Evolutionary conservation across 2,113 vertebrate species (phyloP).

Genomic region (Rhinopomastus cyanomelas): DNA sequence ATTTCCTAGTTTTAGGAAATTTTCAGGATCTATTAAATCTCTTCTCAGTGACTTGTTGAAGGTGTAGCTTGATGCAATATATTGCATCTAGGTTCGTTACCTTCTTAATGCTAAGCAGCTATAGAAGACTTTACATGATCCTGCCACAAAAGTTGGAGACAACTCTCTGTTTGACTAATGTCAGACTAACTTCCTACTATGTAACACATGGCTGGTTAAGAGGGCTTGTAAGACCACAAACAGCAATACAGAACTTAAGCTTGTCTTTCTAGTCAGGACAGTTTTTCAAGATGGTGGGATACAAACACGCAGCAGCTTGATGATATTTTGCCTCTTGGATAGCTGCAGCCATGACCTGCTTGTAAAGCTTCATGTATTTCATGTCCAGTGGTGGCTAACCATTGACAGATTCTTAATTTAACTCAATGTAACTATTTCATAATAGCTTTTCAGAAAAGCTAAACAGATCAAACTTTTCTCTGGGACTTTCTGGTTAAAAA

Average conservation of each 20-base stretch:
- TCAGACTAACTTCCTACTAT: not conserved
- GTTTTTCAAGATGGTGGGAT: not conserved
- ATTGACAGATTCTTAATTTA: not conserved
- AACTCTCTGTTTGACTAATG: not conserved
- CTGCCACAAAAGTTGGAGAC: not conserved
- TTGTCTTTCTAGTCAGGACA: not conserved
- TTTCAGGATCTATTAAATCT: not conserved
- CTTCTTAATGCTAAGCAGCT: not conserved
- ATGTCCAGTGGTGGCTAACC: not conserved
- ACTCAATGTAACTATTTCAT: not conserved
- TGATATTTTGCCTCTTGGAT: not conserved
- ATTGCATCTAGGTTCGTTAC: not conserved
- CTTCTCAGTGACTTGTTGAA: not conserved
- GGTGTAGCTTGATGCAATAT: not conserved
- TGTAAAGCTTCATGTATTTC: not conserved
- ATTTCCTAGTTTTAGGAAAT: not conserved
- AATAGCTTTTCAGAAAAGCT: not conserved
- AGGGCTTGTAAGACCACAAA: not conserved
- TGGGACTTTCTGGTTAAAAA: not conserved
- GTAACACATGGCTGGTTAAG: not conserved
- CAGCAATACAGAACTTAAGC: not conserved
- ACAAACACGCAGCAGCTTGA: not conserved
- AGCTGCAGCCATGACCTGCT: not conserved
- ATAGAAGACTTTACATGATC: not conserved
- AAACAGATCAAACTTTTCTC: not conserved